Conservation (phyloP, 2,113 vertebrate genomes). For the Labrus mixtus region DNA sequence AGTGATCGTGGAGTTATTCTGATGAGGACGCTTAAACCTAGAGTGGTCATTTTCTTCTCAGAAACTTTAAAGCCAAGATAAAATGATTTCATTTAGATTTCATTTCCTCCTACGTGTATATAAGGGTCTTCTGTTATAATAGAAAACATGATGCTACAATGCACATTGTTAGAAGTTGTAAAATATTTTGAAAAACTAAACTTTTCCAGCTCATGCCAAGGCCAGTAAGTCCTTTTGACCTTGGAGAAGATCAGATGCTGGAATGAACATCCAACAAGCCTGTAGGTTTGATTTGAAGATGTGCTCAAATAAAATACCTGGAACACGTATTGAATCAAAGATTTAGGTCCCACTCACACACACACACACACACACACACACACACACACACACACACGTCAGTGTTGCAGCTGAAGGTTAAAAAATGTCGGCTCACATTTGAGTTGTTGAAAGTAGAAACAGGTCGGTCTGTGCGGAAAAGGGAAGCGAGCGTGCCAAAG, state of each 20-base stretch:
- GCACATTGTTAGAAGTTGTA: background rate
- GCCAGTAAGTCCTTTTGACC: background rate
- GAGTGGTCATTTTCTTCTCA: background rate
- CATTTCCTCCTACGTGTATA: background rate
- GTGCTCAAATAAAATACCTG: background rate
- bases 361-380: background rate
- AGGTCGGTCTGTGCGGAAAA: background rate
- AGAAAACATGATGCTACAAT: background rate
- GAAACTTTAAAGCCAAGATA: background rate
- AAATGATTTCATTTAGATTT: too few species aligned
- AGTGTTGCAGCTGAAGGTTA: conserved; percentile 20
- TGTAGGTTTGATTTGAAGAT: conserved; percentile 21
- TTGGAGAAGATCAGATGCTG: conserved; percentile 12
- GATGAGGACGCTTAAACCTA: conserved; percentile 6
- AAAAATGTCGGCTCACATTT: conserved; percentile 15
- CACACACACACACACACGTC: too few species aligned
- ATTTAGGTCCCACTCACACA: background rate
- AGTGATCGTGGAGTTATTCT: conserved; percentile 50
- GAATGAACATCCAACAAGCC: conserved; percentile 23
- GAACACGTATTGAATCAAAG: conserved; percentile 22
- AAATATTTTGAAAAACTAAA: background rate
- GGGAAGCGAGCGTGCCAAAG: background rate
- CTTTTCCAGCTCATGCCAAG: background rate
- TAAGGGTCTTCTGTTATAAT: background rate
- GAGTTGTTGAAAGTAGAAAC: conserved; percentile 6